Evolutionary conservation across 2,888 invertebrate species (phyloP).

Genomic region (Caenorhabditis zanzibari): DNA sequence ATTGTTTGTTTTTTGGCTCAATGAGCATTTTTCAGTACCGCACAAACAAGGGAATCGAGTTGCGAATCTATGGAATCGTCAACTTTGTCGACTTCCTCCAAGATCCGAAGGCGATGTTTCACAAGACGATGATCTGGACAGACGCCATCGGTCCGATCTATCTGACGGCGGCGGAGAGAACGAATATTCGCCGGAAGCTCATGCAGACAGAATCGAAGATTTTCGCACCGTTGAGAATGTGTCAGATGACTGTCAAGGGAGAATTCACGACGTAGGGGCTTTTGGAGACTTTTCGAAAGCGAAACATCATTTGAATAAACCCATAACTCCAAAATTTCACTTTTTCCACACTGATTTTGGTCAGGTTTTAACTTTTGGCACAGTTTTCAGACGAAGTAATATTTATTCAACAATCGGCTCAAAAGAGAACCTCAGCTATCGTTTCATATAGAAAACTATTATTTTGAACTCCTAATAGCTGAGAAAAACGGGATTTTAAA

Average conservation of each 20-base stretch:
- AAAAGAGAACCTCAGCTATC: too few relatives aligned
- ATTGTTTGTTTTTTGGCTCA: background rate
- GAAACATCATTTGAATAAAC: too few relatives aligned
- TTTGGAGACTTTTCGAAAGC: background rate
- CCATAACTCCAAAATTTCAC: too few relatives aligned
- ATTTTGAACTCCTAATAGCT: too few relatives aligned
- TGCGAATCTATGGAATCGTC: constrained; percentile 32
- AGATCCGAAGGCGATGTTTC: background rate
- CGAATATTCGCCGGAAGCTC: constrained; percentile 38
- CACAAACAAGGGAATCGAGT: constrained; percentile 41
- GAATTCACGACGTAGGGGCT: constrained; percentile 42
- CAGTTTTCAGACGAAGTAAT: too few relatives aligned
- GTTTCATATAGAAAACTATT: too few relatives aligned
- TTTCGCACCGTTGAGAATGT: constrained; percentile 47
- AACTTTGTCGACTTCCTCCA: constrained; percentile 41
- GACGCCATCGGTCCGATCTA: constrained; percentile 57
- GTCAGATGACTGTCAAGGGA: constrained; percentile 37
- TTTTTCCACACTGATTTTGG: too few relatives aligned
- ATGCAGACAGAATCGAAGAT: background rate
- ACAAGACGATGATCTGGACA: constrained; percentile 45
- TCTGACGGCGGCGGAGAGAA: constrained; percentile 20
- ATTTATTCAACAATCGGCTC: too few relatives aligned
- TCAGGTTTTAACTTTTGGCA: too few relatives aligned
- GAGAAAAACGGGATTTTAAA: too few relatives aligned
- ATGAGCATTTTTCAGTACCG: background rate